Evolutionary conservation across 1,140 invertebrate genomes (phyloP).

Genomic region (Lepidurus couesii): DNA sequence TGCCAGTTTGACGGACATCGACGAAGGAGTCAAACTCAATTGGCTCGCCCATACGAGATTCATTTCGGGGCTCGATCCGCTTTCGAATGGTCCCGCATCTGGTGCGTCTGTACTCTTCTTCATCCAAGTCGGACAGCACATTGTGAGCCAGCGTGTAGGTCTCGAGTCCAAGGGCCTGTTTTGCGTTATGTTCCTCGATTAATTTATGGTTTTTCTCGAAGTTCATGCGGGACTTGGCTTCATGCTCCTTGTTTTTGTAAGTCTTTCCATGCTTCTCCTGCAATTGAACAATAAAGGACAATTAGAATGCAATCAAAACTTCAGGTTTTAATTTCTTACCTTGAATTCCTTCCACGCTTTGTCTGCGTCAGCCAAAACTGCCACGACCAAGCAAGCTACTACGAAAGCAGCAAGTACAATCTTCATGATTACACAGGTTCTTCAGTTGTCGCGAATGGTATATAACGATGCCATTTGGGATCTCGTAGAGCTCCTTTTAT

Average conservation of each 20-base stretch:
- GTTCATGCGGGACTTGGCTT: constrained; percentile 25
- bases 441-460: too few species aligned
- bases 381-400: too few species aligned
- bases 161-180: neutral
- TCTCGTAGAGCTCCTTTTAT: too few species aligned
- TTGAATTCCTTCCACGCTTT: too few species aligned
- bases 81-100: neutral
- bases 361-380: too few species aligned
- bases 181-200: constrained; percentile 29
- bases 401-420: neutral
- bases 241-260: neutral
- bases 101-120: neutral
- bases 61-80: neutral
- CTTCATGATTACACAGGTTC: neutral
- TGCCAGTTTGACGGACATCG: neutral
- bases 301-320: too few species aligned
- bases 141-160: constrained; percentile 17
- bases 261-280: too few species aligned
- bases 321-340: too few species aligned
- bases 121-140: constrained; percentile 22
- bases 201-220: constrained; percentile 16
- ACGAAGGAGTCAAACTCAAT: neutral
- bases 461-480: too few species aligned
- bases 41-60: neutral
- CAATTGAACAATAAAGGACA: too few species aligned